phyloP scores from a whole-genome alignment of 2,797 vertebrate species.

The Anisognathus igniventris region DNA sequence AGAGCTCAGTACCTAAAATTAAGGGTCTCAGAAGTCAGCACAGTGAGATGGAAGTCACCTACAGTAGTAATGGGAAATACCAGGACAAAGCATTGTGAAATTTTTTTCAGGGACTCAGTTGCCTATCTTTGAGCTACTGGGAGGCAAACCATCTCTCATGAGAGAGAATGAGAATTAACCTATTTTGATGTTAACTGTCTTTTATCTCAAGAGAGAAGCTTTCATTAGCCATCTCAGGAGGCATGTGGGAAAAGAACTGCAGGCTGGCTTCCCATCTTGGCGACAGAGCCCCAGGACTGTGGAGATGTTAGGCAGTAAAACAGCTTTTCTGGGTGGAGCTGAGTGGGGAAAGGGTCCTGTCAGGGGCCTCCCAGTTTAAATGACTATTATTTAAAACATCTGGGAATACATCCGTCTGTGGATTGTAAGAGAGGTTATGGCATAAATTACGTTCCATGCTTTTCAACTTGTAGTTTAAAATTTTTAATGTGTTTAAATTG shows the following conservation, averaged over 20 bases:
- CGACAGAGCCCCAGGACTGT: accelerated
- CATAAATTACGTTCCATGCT: not conserved
- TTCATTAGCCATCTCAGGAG: not conserved
- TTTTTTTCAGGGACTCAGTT: not conserved
- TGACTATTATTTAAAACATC: not conserved
- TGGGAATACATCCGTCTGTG: not conserved
- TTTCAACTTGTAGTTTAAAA: not conserved
- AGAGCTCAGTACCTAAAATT: not conserved
- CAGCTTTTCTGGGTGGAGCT: not conserved
- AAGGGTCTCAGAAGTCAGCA: not conserved
- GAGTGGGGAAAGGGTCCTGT: not conserved
- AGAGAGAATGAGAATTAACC: not conserved
- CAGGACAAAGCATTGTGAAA: not conserved
- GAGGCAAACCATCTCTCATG: not conserved
- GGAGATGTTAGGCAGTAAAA: not conserved
- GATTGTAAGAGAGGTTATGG: not conserved
- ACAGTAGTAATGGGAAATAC: not conserved
- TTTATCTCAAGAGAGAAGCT: not conserved
- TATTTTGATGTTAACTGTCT: not conserved
- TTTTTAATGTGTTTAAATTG: not conserved
- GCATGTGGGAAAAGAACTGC: not conserved
- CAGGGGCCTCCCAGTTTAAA: not conserved
- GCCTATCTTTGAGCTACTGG: not conserved
- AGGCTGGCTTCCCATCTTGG: not conserved
- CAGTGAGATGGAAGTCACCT: not conserved